Evolutionary conservation across 2,888 invertebrate species (phyloP).

Genomic region (Lasioglossum pauxillum): DNA sequence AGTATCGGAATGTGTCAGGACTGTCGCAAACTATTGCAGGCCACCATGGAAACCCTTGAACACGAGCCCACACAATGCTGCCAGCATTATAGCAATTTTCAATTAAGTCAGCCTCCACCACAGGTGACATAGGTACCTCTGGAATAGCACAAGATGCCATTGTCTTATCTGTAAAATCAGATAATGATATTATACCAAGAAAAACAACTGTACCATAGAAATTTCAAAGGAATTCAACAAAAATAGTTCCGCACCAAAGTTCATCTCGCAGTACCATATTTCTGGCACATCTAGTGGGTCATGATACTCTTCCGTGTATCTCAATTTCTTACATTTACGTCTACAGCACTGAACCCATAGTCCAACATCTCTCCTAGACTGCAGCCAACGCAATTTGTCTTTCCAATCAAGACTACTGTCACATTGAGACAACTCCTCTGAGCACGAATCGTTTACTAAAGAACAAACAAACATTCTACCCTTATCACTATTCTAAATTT

Average conservation of each 20-base stretch:
- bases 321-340: conserved; percentile 86
- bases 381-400: conserved; percentile 83
- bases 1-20: conserved; percentile 84
- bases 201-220: background rate
- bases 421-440: conserved; percentile 1
- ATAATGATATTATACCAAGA: background rate
- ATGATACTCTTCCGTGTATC: conserved; percentile 85
- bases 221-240: background rate
- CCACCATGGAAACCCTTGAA: conserved; percentile 89
- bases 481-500: background rate
- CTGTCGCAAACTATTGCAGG: conserved; percentile 90
- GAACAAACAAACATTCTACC: conserved; percentile 5
- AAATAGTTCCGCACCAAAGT: conserved; percentile 84
- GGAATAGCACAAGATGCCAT: conserved; percentile 86
- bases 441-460: conserved; percentile 35
- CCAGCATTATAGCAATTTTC: conserved; percentile 88
- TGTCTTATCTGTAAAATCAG: conserved; percentile 81
- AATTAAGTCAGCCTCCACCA: conserved; percentile 86
- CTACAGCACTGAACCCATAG: conserved; percentile 87
- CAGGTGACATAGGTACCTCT: conserved; percentile 84
- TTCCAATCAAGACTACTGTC: conserved; percentile 14
- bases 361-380: conserved; percentile 85
- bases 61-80: conserved; percentile 88
- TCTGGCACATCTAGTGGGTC: conserved; percentile 87
- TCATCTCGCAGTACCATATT: conserved; percentile 88